Conservation (phyloP, 2,888 invertebrate genomes). For the Microctonus aethiopoides region DNA sequence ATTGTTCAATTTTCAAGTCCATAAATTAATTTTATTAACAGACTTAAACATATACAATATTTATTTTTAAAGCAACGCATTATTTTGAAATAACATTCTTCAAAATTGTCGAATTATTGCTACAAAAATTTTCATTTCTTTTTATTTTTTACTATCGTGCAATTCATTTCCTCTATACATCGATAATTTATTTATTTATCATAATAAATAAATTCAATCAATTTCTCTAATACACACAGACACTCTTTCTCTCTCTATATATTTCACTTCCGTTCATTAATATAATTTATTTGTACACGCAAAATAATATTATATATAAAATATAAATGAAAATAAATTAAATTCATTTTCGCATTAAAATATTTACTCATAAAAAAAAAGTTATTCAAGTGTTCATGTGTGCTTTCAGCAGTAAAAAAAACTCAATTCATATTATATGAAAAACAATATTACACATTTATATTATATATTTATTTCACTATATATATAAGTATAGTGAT, state of each 20-base stretch:
- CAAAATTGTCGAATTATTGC: slow-evolving; percentile 9
- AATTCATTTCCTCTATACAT: background rate
- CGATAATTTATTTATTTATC: slow-evolving; percentile 2
- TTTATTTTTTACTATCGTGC: background rate
- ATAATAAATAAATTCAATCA: background rate
- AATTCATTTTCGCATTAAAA: background rate
- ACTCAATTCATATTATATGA: background rate
- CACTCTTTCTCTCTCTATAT: background rate
- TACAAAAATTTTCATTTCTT: background rate
- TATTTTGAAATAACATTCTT: background rate
- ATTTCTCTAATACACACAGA: background rate
- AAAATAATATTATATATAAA: background rate
- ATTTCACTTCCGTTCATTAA: slow-evolving; percentile 26
- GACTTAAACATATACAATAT: slow-evolving; percentile 5
- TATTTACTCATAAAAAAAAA: background rate
- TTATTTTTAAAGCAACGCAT: background rate
- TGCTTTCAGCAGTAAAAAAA: slow-evolving; percentile 14
- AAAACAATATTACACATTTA: background rate
- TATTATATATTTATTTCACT: background rate
- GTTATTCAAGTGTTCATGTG: background rate
- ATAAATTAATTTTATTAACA: background rate
- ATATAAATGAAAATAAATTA: background rate
- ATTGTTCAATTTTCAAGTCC: background rate
- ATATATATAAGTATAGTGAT: background rate
- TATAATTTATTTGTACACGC: slow-evolving; percentile 34